Evolutionary conservation across 2,113 vertebrate genomes (phyloP), one percentile per base, ranked within the genome.

Genomic region (Smithornis capensis): DNA sequence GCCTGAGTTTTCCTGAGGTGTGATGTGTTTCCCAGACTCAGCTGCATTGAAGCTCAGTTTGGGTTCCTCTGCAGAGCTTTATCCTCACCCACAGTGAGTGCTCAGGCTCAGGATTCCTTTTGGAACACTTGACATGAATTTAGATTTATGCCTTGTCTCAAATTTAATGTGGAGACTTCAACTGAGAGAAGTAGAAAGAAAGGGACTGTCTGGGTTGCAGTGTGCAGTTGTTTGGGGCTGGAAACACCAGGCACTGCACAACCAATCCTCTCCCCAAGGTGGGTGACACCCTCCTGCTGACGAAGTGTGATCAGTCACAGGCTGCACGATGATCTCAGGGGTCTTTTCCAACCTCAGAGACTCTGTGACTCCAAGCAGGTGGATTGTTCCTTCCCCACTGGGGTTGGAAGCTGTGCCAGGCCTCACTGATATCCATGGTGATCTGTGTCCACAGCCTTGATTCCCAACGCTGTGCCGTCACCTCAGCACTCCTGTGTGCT

Each of bases 211-310:
- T 52, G 19, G 77, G 38, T 68, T 19, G 0, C 1, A n/a, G 75
- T 29, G 23, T 53, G 2, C 56, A 19, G 33, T 65, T 10, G 1
- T 21, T 25, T 31, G 87, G 13, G 76, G 62, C 78, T 40, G 84
- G 23, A 53, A 57, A 21, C 53, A 18, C 1, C 49, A 64, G 90
- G 23, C 52, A 47, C 25, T 57, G 4, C 13, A 0, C 56, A 24
- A 1, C 31, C 38, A n/a, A 0, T 35, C 19, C 53, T 45, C 8
- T 22, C 33, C 8, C 29, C 22, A 1, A 3, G 42, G 57, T 10
- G 5, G n/a, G 0, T 42, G 67, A 1, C 59, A 13, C 38, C 47
- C 17, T 53, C 9, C 38, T n/a, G 16, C 0, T 3, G 62, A 6
- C 28, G 12, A 4, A 55, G 40, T 68, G 47, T 31, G 47, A 8